Conservation (phyloP, 2,113 vertebrate genomes). For the Ranitomeya variabilis region DNA sequence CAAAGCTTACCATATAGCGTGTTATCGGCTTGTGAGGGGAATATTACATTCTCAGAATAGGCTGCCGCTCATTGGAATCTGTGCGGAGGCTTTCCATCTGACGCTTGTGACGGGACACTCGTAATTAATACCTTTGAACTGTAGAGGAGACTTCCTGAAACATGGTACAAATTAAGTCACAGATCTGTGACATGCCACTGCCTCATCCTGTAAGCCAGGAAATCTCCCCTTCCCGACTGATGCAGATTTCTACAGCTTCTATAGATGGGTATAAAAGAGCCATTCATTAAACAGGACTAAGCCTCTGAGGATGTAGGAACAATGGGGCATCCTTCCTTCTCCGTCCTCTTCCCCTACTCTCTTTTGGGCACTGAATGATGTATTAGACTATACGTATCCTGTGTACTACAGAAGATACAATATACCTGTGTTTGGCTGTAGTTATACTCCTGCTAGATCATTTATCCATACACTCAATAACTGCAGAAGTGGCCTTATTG, state of each 20-base stretch:
- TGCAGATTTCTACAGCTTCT: slow-evolving; percentile 10
- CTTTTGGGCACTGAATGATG: background rate
- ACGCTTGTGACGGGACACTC: background rate
- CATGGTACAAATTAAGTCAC: slow-evolving; percentile 10
- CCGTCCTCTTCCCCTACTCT: background rate
- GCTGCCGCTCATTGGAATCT: background rate
- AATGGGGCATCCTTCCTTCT: slow-evolving; percentile 38
- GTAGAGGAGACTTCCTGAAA: slow-evolving; percentile 30
- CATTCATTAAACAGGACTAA: slow-evolving; percentile 2
- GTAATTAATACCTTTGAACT: slow-evolving; percentile 31
- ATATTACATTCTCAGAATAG: background rate
- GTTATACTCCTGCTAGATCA: no score
- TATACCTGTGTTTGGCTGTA: background rate
- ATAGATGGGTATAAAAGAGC: slow-evolving; percentile 7
- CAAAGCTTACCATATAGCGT: background rate
- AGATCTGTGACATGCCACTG: slow-evolving; percentile 12
- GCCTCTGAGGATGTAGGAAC: slow-evolving; percentile 32
- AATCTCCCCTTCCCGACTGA: background rate
- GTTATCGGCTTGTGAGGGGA: background rate
- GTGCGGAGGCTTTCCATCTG: background rate
- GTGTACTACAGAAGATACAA: background rate
- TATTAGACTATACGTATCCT: background rate
- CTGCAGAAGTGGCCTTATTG: no score
- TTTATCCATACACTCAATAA: no score
- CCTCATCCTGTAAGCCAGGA: slow-evolving; percentile 21